Percentiles rank a stretch among this genome's conserved stretches.
These are phyloP conservation scores for Erpobdella octoculata DNA, from an alignment of 2,888 invertebrate species.

Conservation along the genomic window DNA sequence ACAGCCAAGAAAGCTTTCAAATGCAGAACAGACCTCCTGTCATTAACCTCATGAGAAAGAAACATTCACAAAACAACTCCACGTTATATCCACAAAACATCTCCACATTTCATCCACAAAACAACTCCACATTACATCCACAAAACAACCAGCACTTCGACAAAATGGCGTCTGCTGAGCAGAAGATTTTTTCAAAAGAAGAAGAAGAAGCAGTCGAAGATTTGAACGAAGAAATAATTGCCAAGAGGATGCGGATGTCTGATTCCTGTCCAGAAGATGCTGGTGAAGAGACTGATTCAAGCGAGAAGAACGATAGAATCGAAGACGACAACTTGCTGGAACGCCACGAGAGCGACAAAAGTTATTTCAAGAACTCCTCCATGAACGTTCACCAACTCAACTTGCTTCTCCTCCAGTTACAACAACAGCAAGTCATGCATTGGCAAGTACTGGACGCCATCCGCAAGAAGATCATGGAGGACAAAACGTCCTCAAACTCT, in stretches of 20 bases:
- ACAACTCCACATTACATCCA: too few species aligned
- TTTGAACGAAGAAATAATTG: neutral
- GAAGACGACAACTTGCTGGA: neutral
- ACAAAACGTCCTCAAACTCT: neutral
- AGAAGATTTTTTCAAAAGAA: neutral
- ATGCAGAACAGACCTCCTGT: slow-evolving; percentile 1
- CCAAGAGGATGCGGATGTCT: neutral
- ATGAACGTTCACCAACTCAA: slow-evolving; percentile 7
- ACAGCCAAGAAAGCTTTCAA: neutral
- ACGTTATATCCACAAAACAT: neutral
- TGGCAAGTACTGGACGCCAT: slow-evolving; percentile 14
- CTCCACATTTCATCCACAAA: too few species aligned
- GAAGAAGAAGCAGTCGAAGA: neutral
- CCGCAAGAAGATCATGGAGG: slow-evolving; percentile 9
- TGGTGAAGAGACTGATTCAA: too few species aligned
- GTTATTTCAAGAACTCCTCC: neutral
- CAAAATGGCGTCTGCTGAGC: neutral
- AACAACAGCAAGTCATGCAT: slow-evolving; percentile 9
- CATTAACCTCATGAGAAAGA: neutral
- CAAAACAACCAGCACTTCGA: neutral
- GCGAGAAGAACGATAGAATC: neutral
- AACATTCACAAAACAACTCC: neutral
- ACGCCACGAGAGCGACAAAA: neutral
- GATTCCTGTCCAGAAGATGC: too few species aligned
- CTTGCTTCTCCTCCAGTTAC: neutral